Evolutionary conservation across 2,113 vertebrate species (phyloP), one percentile per base, ranked within the genome.

Genomic region (Malaclemys terrapin): DNA sequence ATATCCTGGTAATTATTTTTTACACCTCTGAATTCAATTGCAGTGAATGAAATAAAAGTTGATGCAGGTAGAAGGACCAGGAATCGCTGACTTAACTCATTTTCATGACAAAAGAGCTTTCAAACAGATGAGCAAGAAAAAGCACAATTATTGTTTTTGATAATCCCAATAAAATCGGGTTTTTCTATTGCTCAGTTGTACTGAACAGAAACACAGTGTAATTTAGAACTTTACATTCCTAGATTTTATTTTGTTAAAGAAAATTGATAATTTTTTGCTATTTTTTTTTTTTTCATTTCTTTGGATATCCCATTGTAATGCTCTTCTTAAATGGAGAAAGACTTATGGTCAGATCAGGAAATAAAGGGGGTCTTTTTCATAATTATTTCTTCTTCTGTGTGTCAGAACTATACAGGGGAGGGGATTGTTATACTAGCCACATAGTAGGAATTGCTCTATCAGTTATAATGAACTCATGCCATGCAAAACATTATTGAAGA

Each of bases 1-100:
- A 84, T 90, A 93, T 92, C 93, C 56, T 87, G 89, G 78, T 56
- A 85, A 47, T 79, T 79, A 9, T 85, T 54, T 81, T 84, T 89
- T 75, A 93, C 79, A 75, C 42, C 52, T 75, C 50, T 1, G 8
- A 86, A 87, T 84, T 93, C 86, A 93, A 86, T 93, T 88, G 89
- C 78, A 50, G 45, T 57, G 69, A 91, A 86, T 52, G 84, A 85
- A 88, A 89, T 91, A 84, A 81, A 75, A 76, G n/a, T 24, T 24
- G 54, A 78, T 31, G 10, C 22, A 59, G 38, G 88, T 82, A 47
- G 14, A 84, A 85, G 81, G 89, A 65, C 38, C 49, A 45, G 78
- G 52, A 25, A 38, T 84, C 62, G 82, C 81, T 49, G 92, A 50
- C 49, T 76, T 56, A 47, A 80, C 84, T 91, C 31, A 38, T 52